Percentiles rank a stretch among this genome's conserved stretches.
Conservation (phyloP, 2,113 vertebrate species). For the Grallaria varia region DNA sequence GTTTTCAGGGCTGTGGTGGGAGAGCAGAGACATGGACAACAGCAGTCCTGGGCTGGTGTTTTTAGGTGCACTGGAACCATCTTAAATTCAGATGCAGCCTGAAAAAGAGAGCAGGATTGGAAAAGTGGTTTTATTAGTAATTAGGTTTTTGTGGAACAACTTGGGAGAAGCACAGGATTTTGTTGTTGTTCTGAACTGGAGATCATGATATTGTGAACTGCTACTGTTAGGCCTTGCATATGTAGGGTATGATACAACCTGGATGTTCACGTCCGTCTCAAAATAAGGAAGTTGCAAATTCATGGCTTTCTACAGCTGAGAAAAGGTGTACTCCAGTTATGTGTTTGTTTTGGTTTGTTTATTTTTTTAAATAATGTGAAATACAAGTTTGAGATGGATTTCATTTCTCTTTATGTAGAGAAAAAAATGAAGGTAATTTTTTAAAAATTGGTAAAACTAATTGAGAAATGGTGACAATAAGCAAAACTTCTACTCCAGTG, state of each 20-base stretch:
- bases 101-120: neutral
- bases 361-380: neutral
- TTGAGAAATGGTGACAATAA: neutral
- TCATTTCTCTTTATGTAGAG: neutral
- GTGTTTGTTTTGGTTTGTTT: neutral
- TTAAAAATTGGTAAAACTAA: neutral
- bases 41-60: fast-evolving
- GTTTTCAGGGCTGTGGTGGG: neutral
- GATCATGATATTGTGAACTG: neutral
- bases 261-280: neutral
- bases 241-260: neutral
- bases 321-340: neutral
- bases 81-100: neutral
- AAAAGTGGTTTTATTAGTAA: neutral
- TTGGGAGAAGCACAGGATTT: neutral
- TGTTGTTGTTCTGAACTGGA: neutral
- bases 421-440: neutral
- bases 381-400: neutral
- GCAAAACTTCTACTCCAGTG: neutral
- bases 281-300: neutral
- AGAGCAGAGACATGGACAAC: neutral
- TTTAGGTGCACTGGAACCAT: neutral
- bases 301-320: neutral
- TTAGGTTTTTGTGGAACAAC: neutral
- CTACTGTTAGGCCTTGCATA: neutral